These are phyloP conservation scores for Lobophora halterata DNA, from an alignment of 2,888 invertebrate species.

Conservation along the genomic window DNA sequence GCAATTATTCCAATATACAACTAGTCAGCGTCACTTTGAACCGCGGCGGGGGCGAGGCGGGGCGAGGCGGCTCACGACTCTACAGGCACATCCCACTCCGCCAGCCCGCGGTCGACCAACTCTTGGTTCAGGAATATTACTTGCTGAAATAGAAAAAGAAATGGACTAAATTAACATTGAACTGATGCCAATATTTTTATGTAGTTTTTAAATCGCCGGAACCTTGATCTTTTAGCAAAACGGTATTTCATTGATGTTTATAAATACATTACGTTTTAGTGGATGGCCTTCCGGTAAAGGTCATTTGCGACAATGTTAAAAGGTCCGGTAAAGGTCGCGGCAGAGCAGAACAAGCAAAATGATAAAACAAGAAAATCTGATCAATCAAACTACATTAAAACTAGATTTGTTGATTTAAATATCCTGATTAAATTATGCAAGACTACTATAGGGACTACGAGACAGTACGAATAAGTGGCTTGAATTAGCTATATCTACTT, in stretches of 20 bases:
- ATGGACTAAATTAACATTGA: constrained; percentile 21
- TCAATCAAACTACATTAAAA: no score
- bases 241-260: constrained; percentile 28
- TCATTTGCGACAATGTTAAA: constrained; percentile 14
- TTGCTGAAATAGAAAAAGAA: constrained; percentile 79
- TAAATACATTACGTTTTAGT: constrained; percentile 24
- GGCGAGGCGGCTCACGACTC: constrained; percentile 60
- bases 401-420: no score
- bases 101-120: constrained; percentile 90
- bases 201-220: constrained; percentile 13
- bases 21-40: constrained; percentile 52
- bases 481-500: no score
- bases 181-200: constrained; percentile 24
- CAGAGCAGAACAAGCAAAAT: not conserved
- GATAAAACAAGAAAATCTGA: no score
- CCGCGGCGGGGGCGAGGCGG: constrained; percentile 26
- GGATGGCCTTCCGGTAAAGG: constrained; percentile 24
- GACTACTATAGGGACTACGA: no score
- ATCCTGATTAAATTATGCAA: no score
- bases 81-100: constrained; percentile 84
- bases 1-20: constrained; percentile 57
- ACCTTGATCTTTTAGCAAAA: constrained; percentile 31
- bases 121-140: constrained; percentile 93
- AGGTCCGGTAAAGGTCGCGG: not conserved
- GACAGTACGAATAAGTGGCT: no score